Base-by-base conservation (phyloP, 2,797 vertebrate genomes). In the Sebastes baramenuke region DNA sequence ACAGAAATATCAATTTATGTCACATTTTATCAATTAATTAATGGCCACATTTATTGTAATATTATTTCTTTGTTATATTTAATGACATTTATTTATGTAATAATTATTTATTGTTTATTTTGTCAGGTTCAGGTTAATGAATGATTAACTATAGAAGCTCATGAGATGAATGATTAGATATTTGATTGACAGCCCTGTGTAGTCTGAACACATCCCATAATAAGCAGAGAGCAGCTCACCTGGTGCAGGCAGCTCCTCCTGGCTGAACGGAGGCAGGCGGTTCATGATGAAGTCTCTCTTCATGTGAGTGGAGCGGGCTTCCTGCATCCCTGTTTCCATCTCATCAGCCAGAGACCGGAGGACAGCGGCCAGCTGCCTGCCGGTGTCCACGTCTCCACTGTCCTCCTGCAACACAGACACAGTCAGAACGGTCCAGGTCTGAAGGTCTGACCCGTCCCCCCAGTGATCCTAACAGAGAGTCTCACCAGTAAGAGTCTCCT, bases 251-350 rank as follows among this genome's bases (percentile, higher is more conserved):
- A 89, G 49, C 82, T 85, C 74, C 0, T 87, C 74, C 13, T 88
- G 92, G 72, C 54, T 18, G 83, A 86, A 97, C 0, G 98, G 98
- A 0, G 98, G 98, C 8, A 98, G 80, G 65, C 98, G 93, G 86
- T 94, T 96, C 56, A 12, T 88, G 77, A 97, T 89, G 73, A 99
- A 98, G 90, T 99, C 98, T 88, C 96, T 97, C 92, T 95, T 97
- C 97, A 99, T 97, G 76, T 96, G 95, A 0, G 94, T 91, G 4
- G 97, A 96, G 4, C 93, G 92, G 27, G 96, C 83, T 0, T 95
- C 93, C 70, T 82, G 76, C 71, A 70, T 69, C 2, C 73, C 91
- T n/a, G 60, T 74, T 42, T 97, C 97, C 66, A 99, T 61, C 1
- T 11, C 71, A 24, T 97, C 95, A 8, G 96, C 97, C 79, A 98